A percentile compares a stretch with the other conserved stretches of the same genome.
Evolutionary conservation across 2,797 vertebrate genomes (phyloP).

Genomic region (Rhinatrema bivittatum): DNA sequence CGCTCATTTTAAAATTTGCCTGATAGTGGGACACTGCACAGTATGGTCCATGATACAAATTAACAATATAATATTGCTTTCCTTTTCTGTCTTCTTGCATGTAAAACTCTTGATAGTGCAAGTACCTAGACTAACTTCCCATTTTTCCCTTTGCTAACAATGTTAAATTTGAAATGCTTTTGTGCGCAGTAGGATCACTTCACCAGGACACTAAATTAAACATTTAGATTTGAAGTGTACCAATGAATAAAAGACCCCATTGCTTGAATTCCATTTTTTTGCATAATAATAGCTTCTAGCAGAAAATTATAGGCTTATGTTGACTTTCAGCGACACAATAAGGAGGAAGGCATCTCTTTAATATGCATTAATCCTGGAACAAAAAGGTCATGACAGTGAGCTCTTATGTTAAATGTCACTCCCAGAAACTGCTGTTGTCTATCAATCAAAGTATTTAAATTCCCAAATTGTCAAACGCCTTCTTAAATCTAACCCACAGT

Average conservation of each 20-base stretch:
- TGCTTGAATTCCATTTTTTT: slow-evolving; percentile 18
- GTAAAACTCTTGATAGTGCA: too few relatives aligned
- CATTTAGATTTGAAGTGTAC: neutral
- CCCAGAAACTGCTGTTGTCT: slow-evolving; percentile 1
- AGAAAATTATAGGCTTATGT: slow-evolving; percentile 11
- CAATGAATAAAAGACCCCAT: slow-evolving; percentile 1
- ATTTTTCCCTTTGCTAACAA: neutral
- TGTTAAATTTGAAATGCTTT: neutral
- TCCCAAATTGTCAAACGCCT: too few relatives aligned
- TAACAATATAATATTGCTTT: too few relatives aligned
- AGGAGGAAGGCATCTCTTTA: slow-evolving; percentile 18
- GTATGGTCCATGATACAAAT: too few relatives aligned
- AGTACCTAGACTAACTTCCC: neutral
- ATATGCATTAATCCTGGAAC: slow-evolving; percentile 14
- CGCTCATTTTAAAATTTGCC: too few relatives aligned
- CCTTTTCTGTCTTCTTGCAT: slow-evolving; percentile 8
- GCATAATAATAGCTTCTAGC: slow-evolving; percentile 3
- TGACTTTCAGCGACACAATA: slow-evolving; percentile 20
- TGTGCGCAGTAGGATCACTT: neutral
- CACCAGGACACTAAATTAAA: slow-evolving; percentile 7
- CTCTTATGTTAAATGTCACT: slow-evolving; percentile 18
- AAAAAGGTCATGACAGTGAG: slow-evolving; percentile 17
- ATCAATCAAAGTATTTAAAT: neutral
- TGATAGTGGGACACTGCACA: too few relatives aligned
- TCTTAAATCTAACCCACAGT: too few relatives aligned